Base-by-base conservation (phyloP, 2,888 invertebrate genomes). In the Agrochola litura region DNA sequence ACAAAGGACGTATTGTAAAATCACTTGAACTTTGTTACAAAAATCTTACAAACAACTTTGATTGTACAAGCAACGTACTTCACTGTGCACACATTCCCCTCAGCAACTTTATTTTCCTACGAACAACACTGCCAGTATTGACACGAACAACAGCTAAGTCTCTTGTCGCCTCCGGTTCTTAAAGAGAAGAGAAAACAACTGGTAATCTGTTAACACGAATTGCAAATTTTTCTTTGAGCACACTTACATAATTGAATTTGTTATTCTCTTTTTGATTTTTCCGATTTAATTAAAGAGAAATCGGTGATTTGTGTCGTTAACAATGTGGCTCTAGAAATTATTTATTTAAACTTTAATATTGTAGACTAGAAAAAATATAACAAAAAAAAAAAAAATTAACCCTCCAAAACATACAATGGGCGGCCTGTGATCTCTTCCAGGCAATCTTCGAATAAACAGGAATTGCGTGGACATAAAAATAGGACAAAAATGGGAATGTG, bases 61-160 rank as follows among this genome's bases (percentile, higher is more conserved):
- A 65, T 75, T 76, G 54, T 65, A 65, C 37, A 58, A 25, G 12
- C 49, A 14, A 49, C 22, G 30, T 54, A 76, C 82, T 79, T 76
- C 43, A 65, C 52, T 46, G 58, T 46, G 22, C 64, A 65, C 54
- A 79, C 76, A 82, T 82, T 76, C 54, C 58, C 25, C 52, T 54
- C 46, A 8, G 52, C 72, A 71, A 69, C 64, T 65, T 80, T 80
- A 76, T 80, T 68, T 82, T 82, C 79, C 61, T 61, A 54, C 49
- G 12, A 67, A 65, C 64, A 83, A 83, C 78, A 61, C 49, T 70
- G 56, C 2, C 41, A 30, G n/a, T 80, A 69, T 83, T 78, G 70
- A 83, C 80, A 70, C 25, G 65, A 78, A 78, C 49, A 80, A 77
- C 67, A 64, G 19, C 67, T 65, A 66, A 82, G 82, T 61, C 58